Conservation (phyloP, 1,140 invertebrate genomes). For the Lethrus apterus region DNA sequence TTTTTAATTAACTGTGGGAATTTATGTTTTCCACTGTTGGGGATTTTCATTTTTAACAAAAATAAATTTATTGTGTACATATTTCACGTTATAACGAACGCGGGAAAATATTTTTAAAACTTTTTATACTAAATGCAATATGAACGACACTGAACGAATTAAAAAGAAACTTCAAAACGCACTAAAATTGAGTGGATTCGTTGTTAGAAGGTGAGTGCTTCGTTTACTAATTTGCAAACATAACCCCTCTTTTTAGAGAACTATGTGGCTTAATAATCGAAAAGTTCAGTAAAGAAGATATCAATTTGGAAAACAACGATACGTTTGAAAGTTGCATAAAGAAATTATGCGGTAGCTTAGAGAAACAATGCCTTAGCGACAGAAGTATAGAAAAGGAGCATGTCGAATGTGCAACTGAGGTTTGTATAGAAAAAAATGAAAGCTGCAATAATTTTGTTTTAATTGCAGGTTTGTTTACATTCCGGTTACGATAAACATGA, state of each 20-base stretch:
- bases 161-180: conserved; percentile 43
- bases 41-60: too few species aligned
- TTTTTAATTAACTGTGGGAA: too few species aligned
- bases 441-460: too few species aligned
- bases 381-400: conserved; percentile 63
- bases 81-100: too few species aligned
- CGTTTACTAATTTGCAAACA: neutral
- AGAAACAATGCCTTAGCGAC: conserved; percentile 62
- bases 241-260: conserved; percentile 46
- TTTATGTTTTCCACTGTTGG: too few species aligned
- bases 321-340: conserved; percentile 53
- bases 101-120: too few species aligned
- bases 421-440: conserved; percentile 37
- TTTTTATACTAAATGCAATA: neutral
- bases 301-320: conserved; percentile 40
- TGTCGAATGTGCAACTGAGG: conserved; percentile 66
- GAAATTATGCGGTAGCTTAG: conserved; percentile 56
- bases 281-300: conserved; percentile 43
- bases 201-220: conserved; percentile 42
- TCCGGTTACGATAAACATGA: conserved; percentile 67
- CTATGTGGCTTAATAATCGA: conserved; percentile 50
- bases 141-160: conserved; percentile 27
- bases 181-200: conserved; percentile 47
- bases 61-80: too few species aligned
- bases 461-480: conserved; percentile 56